Evolutionary conservation across 2,797 vertebrate genomes (phyloP).

Genomic region (Chromis chromis): DNA sequence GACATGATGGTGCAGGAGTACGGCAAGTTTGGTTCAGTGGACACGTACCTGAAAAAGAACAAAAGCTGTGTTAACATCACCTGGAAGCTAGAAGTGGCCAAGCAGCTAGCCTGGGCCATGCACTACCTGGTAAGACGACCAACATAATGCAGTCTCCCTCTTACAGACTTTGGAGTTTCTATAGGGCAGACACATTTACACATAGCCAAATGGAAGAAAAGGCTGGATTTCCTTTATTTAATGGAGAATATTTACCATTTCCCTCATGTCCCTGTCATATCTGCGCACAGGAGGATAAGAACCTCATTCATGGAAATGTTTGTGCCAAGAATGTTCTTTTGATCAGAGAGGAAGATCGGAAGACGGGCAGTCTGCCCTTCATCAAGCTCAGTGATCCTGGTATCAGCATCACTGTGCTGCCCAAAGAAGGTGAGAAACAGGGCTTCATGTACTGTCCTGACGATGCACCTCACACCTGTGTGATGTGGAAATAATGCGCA

Average conservation of each 20-base stretch:
- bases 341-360: conserved; percentile 95
- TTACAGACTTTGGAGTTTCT: neutral
- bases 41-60: conserved; percentile 95
- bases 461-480: conserved; percentile 4
- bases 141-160: too few species aligned
- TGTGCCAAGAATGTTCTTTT: conserved; percentile 96
- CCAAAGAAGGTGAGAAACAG: conserved; percentile 90
- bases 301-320: conserved; percentile 93
- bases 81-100: conserved; percentile 97
- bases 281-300: conserved; percentile 92
- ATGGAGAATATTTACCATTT: neutral
- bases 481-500: conserved; percentile 3
- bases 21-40: conserved; percentile 95
- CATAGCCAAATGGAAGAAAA: neutral
- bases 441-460: neutral
- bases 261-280: neutral
- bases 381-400: conserved; percentile 98
- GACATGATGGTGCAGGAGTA: conserved; percentile 99
- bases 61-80: conserved; percentile 92
- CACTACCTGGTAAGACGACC: conserved; percentile 91
- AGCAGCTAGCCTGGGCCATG: conserved; percentile 97
- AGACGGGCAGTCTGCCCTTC: conserved; percentile 92
- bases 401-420: conserved; percentile 92
- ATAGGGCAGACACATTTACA: neutral
- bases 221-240: neutral